Base-by-base conservation (phyloP, 2,113 vertebrate species). In the Serinus canaria region DNA sequence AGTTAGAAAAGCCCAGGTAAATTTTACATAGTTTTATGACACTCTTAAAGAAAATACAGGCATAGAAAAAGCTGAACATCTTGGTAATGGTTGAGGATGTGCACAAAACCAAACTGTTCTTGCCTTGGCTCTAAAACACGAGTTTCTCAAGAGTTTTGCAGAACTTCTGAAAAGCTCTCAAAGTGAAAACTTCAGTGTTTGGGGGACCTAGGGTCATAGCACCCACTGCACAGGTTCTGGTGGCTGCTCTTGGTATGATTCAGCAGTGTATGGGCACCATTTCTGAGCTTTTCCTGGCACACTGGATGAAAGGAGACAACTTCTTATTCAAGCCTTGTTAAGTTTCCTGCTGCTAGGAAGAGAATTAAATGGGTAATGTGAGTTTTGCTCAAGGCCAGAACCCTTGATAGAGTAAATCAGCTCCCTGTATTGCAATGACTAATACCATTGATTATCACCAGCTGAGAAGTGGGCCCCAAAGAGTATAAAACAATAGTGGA, bases 401-500 rank as follows among this genome's bases (percentile, higher is more conserved):
- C 39, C 37, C 23, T 52, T 55, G 69, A 64, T 50, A 86, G 79
- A 60, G 83, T 87, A 92, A 90, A 89, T 70, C 90, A 87, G 16
- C 25, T 74, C 68, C 44, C 23, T 86, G 64, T 92, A 75, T 95
- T 77, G 91, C 60, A 37, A 4, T 87, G 94, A 78, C 72, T 83
- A 91, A 81, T 86, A 74, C 30, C 75, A 90, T 75, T 94, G 94
- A 89, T 95, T 93, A 90, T 80, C 63, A 59, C 50, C 53, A 79
- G 31, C 86, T 83, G 86, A 95, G 86, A 89, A 92, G 83, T 64
- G 74, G 82, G 46, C 82, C 81, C 89, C 62, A 64, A 97, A 86
- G 91, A 79, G 66, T 89, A 67, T 79, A 93, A 78, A 90, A 96
- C 90, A 96, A 93, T 80, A 96, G 93, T 75, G 53, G 84, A 75